Base-by-base conservation (phyloP, 2,113 vertebrate genomes). In the Ivindomyrus marchei region DNA sequence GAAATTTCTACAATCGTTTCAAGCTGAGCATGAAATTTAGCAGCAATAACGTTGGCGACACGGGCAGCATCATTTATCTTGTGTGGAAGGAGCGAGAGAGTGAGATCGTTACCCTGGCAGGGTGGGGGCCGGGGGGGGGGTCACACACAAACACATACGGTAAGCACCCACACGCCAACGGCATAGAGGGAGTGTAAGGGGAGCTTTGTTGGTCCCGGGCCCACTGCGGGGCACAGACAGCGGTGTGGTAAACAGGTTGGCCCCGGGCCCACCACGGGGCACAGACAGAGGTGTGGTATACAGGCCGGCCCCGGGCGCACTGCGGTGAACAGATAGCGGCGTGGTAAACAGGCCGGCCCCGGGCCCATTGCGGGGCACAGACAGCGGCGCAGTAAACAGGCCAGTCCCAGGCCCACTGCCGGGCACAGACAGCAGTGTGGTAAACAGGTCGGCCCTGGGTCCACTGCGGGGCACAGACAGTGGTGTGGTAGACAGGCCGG, bases 51-150 rank as follows among this genome's bases (percentile, higher is more conserved):
- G 95, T 92, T 93, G 94, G 93, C 92, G 90, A 93, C 94, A 94
- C 93, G 93, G 94, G 92, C 95, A 92, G 91, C 93, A 91, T 94
- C 94, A 96, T 96, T 95, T 95, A 94, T 96, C 95, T 95, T 95
- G 93, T 93, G 94, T 93, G 94, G 96, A 96, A 96, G 92, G 93
- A 95, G 93, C 91, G 89, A 91, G 91, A 92, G 92, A 90, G 77
- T 90, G 92, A 96, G 94, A 95, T 94, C 94, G 94, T 95, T 95
- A 95, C 94, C 95, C 95, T 94, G 95, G 94, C 94, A 94, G 93
- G 93, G 94, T 94, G 46, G 77, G 58, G 85, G 89, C 9, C 0
- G 39, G 21, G 88, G 92, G 88, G 92, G 89, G 93, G 90, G 50
- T 36, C 83, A 24, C n/a, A 13, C 15, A 15, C 84, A 39, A 47